A percentile compares a stretch with the other conserved stretches of the same genome.
Conservation (phyloP, 1,140 invertebrate genomes). For the Drosophila serrata region DNA sequence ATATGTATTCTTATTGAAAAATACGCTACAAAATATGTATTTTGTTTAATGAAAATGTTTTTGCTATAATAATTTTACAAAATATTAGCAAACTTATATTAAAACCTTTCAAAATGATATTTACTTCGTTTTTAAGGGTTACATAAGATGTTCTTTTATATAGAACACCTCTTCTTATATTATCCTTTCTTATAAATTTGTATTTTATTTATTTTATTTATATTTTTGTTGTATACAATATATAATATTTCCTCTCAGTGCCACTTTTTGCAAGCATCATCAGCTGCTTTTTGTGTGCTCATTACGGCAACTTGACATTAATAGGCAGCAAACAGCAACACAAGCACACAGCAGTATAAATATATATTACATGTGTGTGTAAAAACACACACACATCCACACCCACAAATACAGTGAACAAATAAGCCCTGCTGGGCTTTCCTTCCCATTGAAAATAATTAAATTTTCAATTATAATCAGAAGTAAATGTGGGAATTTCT, state of each 20-base stretch:
- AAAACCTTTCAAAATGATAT: neutral
- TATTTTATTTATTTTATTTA: neutral
- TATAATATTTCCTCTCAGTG: neutral
- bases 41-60: neutral
- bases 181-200: too few species aligned
- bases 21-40: neutral
- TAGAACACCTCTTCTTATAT: neutral
- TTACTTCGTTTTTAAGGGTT: neutral
- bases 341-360: constrained; percentile 36
- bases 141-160: neutral
- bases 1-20: neutral
- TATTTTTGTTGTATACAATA: fast-evolving
- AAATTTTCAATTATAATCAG: constrained; percentile 68
- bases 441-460: constrained; percentile 60
- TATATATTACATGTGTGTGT: constrained; percentile 35
- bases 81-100: neutral
- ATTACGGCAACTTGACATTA: constrained; percentile 79
- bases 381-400: neutral
- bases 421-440: constrained; percentile 46
- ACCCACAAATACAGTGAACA: constrained; percentile 27
- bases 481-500: constrained; percentile 40
- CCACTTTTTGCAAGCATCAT: constrained; percentile 56
- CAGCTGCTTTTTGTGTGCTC: constrained; percentile 76
- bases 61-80: neutral
- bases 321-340: constrained; percentile 70